Evolutionary conservation across 64 coral and sea anemone genomes (phyloP), one percentile per base, ranked within the genome.

Genomic region (Catalaphyllia jardinei): DNA sequence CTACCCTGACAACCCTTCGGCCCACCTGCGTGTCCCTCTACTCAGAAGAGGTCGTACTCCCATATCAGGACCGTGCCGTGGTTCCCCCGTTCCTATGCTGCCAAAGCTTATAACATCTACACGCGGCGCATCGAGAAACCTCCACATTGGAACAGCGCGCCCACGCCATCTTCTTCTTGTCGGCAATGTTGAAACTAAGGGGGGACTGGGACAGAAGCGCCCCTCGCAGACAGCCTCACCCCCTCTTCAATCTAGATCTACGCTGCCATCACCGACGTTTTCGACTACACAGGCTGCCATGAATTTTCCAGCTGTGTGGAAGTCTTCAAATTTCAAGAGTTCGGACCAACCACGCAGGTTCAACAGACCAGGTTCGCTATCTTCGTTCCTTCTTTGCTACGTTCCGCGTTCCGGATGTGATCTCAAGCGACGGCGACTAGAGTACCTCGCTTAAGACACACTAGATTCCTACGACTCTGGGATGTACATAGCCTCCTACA

Each of bases 101-200:
- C 35, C 20, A 20, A 1, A 12, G 79, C 39, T 29, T 89, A 3
- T 29, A 79, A 59, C 27, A 79, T 57, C 87, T 71, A 27, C 87
- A 89, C 29, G 75, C 60, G 9, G 87, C 87, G 13, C 87, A 89
- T 59, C 75, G 79, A 78, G 75, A 29, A 24, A 89, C 79, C 38
- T 91, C 78, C 11, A 55, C 82, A 11, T 87, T 87, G 90, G 90
- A 92, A 52, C 90, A 92, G 61, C 60, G 74, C 24, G 83, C 90
- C 27, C 72, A 24, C 17, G 83, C 74, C 57, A 87, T 87, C 19
- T 28, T 87, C 55, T 92, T 79, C 76, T 92, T 75, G 74, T 74
- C 90, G 38, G 90, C 83, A 16, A 77, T 78, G 73, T 57, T 72
- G 18, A 78, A 35, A 35, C 33, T 35, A 35, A 1, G 33, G 33